phyloP scores from a whole-genome alignment of 2,888 invertebrate genomes.

The Aphidius colemani region DNA sequence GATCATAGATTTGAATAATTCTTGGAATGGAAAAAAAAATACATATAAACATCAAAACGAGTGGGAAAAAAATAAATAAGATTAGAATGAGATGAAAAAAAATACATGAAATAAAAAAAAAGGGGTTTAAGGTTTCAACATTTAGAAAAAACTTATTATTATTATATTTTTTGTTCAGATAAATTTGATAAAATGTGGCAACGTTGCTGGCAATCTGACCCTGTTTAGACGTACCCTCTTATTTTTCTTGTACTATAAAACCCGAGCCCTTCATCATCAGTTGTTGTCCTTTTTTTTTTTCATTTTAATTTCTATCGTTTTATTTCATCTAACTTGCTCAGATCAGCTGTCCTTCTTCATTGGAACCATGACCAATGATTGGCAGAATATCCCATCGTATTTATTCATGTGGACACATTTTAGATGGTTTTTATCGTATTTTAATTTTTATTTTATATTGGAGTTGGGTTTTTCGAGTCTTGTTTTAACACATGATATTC shows the following conservation, averaged over 20 bases:
- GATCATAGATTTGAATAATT: conserved; percentile 2
- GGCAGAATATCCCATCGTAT: conserved; percentile 5
- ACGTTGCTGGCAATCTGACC: conserved; percentile 44
- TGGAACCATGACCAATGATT: conserved; percentile 8
- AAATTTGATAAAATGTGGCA: conserved; percentile 30
- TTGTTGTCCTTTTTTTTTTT: conserved; percentile 22
- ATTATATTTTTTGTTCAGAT: too few relatives aligned
- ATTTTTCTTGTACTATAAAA: conserved; percentile 21
- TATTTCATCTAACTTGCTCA: conserved; percentile 5
- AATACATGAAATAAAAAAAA: background rate
- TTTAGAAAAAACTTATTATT: too few relatives aligned
- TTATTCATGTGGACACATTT: conserved; percentile 6
- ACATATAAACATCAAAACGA: too few relatives aligned
- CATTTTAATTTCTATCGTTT: conserved; percentile 5
- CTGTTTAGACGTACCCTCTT: conserved; percentile 38
- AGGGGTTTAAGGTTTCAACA: too few relatives aligned
- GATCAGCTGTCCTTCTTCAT: conserved; percentile 2
- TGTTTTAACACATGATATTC: too few relatives aligned
- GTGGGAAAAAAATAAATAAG: background rate
- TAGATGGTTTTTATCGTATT: too few relatives aligned
- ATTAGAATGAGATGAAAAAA: conserved; percentile 1
- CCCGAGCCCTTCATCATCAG: conserved; percentile 8
- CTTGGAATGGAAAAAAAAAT: too few relatives aligned
- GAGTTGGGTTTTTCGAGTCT: background rate
- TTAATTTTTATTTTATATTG: too few relatives aligned